These are phyloP conservation scores for Simalia tracyae DNA, from an alignment of 2,797 vertebrate species.

Conservation along the genomic window DNA sequence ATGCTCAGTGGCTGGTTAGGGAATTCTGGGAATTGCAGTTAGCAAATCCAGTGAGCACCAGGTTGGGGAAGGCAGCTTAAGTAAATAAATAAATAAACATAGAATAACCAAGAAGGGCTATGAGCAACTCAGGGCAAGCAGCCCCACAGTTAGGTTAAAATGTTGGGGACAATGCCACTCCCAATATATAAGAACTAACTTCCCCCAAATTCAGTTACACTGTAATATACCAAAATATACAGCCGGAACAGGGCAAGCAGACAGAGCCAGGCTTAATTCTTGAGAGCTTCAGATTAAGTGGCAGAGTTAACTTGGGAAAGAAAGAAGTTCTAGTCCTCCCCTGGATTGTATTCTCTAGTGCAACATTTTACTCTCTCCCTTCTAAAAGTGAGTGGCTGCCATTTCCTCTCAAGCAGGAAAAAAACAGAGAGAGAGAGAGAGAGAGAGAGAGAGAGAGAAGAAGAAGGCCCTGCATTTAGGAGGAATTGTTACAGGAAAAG, in stretches of 20 bases:
- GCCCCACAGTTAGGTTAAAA: neutral
- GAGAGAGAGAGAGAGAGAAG: neutral
- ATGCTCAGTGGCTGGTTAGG: neutral
- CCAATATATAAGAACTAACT: neutral
- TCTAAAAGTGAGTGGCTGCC: neutral
- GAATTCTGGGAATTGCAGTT: neutral
- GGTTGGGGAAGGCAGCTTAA: neutral
- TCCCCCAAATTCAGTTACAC: neutral
- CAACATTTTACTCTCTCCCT: neutral
- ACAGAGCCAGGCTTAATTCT: neutral
- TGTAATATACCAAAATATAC: neutral
- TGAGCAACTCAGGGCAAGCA: neutral
- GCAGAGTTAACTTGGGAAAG: neutral
- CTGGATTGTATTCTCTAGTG: neutral
- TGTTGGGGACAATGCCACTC: neutral
- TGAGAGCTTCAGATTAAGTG: neutral
- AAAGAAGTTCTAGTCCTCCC: too few relatives aligned
- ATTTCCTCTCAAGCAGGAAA: neutral
- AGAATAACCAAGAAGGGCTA: neutral
- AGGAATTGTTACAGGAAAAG: neutral
- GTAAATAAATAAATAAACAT: neutral
- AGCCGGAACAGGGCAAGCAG: neutral
- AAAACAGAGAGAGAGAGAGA: neutral
- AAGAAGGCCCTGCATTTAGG: neutral
- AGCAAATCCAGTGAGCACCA: neutral